Percentiles rank a stretch among this genome's conserved stretches.
These are phyloP conservation scores for Meriones unguiculatus DNA, from an alignment of 2,113 vertebrate genomes.

Conservation along the genomic window DNA sequence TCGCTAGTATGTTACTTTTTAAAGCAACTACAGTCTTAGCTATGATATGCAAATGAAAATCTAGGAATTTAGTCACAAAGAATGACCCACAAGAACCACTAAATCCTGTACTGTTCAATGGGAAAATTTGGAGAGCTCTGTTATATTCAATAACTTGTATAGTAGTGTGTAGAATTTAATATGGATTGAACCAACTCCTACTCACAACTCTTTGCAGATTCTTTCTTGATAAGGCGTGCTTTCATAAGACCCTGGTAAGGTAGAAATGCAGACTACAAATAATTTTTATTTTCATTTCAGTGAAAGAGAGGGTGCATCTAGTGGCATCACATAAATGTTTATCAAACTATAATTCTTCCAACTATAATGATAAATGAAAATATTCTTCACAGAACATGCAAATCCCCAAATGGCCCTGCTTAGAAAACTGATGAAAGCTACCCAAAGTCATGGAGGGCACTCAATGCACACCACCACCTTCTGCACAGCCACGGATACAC, in stretches of 20 bases:
- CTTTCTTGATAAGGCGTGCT: conserved; percentile 45
- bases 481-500: background rate
- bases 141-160: conserved; percentile 54
- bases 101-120: conserved; percentile 60
- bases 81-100: conserved; percentile 54
- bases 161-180: conserved; percentile 70
- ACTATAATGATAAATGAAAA: conserved; percentile 80
- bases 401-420: conserved; percentile 56
- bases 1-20: conserved; percentile 20
- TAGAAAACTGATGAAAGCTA: conserved; percentile 68
- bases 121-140: conserved; percentile 63
- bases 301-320: conserved; percentile 63
- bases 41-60: conserved; percentile 68
- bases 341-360: conserved; percentile 74
- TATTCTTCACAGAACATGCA: conserved; percentile 71
- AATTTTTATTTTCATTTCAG: conserved; percentile 80
- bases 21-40: conserved; percentile 63
- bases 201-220: conserved; percentile 67
- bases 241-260: conserved; percentile 67
- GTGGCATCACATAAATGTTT: conserved; percentile 84
- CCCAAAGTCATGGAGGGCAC: conserved; percentile 28
- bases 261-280: conserved; percentile 65
- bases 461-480: conserved; percentile 59
- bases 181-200: conserved; percentile 70
- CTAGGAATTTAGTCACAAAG: conserved; percentile 65